These are phyloP conservation scores for Schizaphis graminum DNA, from an alignment of 2,888 invertebrate genomes.

Conservation along the genomic window DNA sequence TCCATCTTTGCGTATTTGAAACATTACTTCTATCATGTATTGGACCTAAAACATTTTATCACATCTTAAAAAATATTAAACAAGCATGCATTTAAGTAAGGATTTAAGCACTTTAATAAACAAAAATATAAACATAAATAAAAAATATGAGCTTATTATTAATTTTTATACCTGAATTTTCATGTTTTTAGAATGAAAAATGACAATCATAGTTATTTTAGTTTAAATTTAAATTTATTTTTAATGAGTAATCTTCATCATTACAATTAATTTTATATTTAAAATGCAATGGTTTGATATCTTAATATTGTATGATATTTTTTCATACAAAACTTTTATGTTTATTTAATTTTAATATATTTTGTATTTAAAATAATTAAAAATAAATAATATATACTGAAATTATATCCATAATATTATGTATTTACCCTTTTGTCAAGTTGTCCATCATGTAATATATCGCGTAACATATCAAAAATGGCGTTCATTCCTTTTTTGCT, in stretches of 20 bases:
- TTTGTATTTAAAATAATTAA: not conserved
- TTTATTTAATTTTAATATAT: not conserved
- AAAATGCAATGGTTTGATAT: not conserved
- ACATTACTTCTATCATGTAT: constrained; percentile 99
- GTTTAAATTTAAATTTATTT: not conserved
- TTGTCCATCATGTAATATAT: constrained; percentile 93
- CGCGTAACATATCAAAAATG: constrained; percentile 94
- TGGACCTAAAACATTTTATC: constrained; percentile 76
- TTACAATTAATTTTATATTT: not conserved
- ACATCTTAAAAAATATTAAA: not conserved
- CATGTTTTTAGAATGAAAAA: not conserved
- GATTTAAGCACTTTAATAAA: not conserved
- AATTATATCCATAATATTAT: not conserved
- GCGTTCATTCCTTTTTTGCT: constrained; percentile 81
- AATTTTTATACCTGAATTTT: not conserved
- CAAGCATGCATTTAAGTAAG: not conserved
- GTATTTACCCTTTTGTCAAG: constrained; percentile 82
- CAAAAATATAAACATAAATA: not conserved
- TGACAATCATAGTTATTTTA: not conserved
- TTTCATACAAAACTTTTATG: not conserved
- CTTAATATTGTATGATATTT: not conserved
- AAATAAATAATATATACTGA: not conserved
- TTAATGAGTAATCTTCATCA: not conserved
- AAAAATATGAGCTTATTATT: not conserved
- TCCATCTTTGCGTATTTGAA: constrained; percentile 95